Percentiles rank a stretch among this genome's conserved stretches.
Conservation (phyloP, 1,140 invertebrate genomes). For the Galleria mellonella region DNA sequence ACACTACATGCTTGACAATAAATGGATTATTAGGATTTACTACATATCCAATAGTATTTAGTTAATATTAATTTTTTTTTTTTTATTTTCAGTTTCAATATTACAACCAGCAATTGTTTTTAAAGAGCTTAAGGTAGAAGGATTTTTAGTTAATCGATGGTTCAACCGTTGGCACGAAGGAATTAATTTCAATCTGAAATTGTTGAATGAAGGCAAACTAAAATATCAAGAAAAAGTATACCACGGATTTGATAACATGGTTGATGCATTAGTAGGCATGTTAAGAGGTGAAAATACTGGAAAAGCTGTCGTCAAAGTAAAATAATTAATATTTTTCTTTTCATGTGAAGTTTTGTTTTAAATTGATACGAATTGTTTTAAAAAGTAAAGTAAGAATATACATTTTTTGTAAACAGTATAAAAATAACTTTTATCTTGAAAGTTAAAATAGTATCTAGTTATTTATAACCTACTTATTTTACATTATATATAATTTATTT, state of each 20-base stretch:
- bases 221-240: slow-evolving; percentile 79
- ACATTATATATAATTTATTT: no score
- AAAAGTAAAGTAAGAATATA: no score
- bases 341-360: no score
- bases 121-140: slow-evolving; percentile 78
- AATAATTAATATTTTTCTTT: slow-evolving; percentile 23
- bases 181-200: slow-evolving; percentile 75
- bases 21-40: no score
- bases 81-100: slow-evolving; percentile 40
- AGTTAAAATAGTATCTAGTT: neutral
- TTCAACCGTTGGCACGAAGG: slow-evolving; percentile 76
- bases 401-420: neutral
- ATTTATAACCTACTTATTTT: no score
- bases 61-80: neutral
- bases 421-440: neutral
- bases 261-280: slow-evolving; percentile 77
- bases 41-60: no score
- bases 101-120: slow-evolving; percentile 59
- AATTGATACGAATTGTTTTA: no score
- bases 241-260: slow-evolving; percentile 82
- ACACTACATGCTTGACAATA: no score
- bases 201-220: slow-evolving; percentile 80
- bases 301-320: slow-evolving; percentile 78
- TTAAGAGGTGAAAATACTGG: slow-evolving; percentile 78
- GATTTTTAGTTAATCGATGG: slow-evolving; percentile 78